phyloP scores from a whole-genome alignment of 1,140 invertebrate genomes.

The Drosophila athabasca region DNA sequence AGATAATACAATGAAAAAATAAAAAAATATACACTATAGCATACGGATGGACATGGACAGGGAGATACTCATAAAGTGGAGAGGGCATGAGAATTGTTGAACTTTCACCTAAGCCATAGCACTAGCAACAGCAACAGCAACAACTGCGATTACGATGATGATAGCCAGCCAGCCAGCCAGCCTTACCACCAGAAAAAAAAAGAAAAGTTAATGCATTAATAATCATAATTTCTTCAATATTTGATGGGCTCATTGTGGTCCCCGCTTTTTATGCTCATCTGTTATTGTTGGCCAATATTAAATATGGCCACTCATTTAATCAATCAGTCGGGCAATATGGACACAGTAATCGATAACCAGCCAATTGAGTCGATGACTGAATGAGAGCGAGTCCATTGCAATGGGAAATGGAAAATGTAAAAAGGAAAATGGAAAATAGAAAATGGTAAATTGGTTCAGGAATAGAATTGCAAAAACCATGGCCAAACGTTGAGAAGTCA shows the following conservation, averaged over 20 bases:
- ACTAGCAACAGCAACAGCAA: neutral
- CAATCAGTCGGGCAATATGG: constrained; percentile 34
- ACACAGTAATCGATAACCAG: constrained; percentile 55
- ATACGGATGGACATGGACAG: constrained; percentile 4
- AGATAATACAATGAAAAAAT: constrained; percentile 42
- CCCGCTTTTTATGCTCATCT: constrained; percentile 20
- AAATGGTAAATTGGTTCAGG: neutral
- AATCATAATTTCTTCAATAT: constrained; percentile 64
- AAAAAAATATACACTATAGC: constrained; percentile 2
- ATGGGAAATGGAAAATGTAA: neutral
- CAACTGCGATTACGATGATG: neutral
- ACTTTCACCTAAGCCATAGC: constrained; percentile 41
- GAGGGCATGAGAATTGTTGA: constrained; percentile 20
- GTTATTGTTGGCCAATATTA: constrained; percentile 55
- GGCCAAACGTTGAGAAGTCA: too few relatives aligned
- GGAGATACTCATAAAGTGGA: neutral
- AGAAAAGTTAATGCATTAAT: constrained; percentile 66
- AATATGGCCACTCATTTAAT: constrained; percentile 73
- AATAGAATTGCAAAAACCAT: neutral
- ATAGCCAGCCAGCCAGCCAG: too few relatives aligned
- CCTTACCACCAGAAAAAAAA: constrained; percentile 24
- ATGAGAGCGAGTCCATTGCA: neutral
- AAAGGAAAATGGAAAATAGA: neutral
- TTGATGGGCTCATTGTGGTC: constrained; percentile 26
- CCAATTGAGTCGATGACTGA: constrained; percentile 27